Conservation (phyloP, 2,888 invertebrate species). For the Sarcophaga subvicina region DNA sequence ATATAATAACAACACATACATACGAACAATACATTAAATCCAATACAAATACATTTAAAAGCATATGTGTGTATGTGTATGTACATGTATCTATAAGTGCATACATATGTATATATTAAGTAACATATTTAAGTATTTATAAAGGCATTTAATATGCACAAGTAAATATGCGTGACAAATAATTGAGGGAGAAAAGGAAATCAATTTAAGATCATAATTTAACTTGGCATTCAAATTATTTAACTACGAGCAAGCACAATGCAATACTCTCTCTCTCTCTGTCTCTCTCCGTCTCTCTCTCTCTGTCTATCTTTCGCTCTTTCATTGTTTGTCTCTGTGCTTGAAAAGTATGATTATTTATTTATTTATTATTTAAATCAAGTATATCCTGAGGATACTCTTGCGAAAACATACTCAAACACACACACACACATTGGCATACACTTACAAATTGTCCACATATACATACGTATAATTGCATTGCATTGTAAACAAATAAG, state of each 20-base stretch:
- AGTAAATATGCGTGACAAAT: constrained; percentile 28
- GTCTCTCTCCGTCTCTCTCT: too few species aligned
- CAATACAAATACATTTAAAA: too few species aligned
- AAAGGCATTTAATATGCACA: constrained; percentile 16
- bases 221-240: neutral
- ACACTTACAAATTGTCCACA: neutral
- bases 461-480: neutral
- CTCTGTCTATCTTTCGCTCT: too few species aligned
- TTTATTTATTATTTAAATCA: constrained; percentile 62
- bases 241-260: neutral
- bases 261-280: neutral
- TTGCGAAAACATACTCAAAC: constrained; percentile 4
- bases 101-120: neutral
- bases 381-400: constrained; percentile 51
- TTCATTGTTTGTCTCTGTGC: too few species aligned
- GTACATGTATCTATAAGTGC: neutral
- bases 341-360: constrained; percentile 36
- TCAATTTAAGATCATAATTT: constrained; percentile 55
- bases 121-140: constrained; percentile 14
- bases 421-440: neutral
- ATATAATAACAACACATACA: too few species aligned
- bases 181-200: constrained; percentile 49
- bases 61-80: neutral
- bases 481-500: constrained; percentile 32
- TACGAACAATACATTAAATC: too few species aligned